Conservation (phyloP, 2,113 vertebrate species). For the Periophthalmodon schlosseri region DNA sequence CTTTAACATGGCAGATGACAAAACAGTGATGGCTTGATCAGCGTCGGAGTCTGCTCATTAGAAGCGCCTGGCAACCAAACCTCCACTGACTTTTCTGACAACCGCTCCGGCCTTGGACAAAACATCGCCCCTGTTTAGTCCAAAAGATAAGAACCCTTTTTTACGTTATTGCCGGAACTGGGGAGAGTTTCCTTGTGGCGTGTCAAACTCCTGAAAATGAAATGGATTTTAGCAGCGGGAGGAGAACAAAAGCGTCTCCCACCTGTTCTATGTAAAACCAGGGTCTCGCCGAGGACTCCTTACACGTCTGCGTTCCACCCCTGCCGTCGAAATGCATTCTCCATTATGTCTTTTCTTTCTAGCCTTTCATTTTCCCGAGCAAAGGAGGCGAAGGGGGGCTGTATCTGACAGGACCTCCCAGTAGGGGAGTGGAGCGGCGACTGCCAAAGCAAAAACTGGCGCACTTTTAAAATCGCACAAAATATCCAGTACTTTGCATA, state of each 20-base stretch:
- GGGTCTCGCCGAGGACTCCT: conserved; percentile 76
- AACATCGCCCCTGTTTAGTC: conserved; percentile 59
- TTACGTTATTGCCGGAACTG: conserved; percentile 54
- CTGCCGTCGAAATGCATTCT: conserved; percentile 78
- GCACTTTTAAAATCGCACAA: conserved; percentile 76
- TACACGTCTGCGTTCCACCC: conserved; percentile 74
- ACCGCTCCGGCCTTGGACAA: conserved; percentile 51
- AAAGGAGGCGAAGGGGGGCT: conserved; percentile 57
- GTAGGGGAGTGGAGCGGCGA: conserved; percentile 71
- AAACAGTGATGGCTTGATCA: conserved; percentile 50
- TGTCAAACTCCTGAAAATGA: conserved; percentile 75
- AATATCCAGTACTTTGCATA: conserved; percentile 81
- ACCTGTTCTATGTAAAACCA: conserved; percentile 82
- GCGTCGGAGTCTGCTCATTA: conserved; percentile 61
- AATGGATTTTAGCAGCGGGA: conserved; percentile 83
- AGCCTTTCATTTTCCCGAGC: conserved; percentile 79
- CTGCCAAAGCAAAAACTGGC: conserved; percentile 73
- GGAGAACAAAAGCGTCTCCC: conserved; percentile 82
- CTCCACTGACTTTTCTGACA: conserved; percentile 64
- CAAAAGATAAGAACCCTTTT: conserved; percentile 57
- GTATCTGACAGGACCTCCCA: conserved; percentile 79
- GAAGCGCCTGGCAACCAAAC: conserved; percentile 54
- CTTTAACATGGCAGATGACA: conserved; percentile 36
- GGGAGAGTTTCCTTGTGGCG: conserved; percentile 70
- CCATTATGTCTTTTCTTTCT: conserved; percentile 77